Conservation (phyloP, 2,888 invertebrate species). For the Zonitis immaculata region DNA sequence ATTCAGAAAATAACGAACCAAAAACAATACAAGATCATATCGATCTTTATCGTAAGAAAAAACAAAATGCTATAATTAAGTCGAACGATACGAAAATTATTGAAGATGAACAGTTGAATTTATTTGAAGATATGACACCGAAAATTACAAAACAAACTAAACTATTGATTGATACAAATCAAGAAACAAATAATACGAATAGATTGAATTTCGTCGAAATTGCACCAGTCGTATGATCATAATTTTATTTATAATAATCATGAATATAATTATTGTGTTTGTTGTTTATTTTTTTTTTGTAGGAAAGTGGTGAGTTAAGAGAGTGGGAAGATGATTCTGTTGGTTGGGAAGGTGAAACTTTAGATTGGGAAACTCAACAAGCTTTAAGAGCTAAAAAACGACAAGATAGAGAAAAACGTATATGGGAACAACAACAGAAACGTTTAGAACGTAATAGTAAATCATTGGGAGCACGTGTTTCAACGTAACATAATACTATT, state of each 20-base stretch:
- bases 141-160: conserved; percentile 58
- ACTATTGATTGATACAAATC: conserved; percentile 50
- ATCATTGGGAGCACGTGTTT: conserved; percentile 37
- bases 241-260: not conserved
- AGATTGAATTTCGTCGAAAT: conserved; percentile 31
- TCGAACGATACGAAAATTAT: conserved; percentile 45
- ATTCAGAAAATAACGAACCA: conserved; percentile 43
- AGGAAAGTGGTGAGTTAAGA: conserved; percentile 39
- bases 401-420: conserved; percentile 39
- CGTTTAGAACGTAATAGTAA: conserved; percentile 36
- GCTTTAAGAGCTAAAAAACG: conserved; percentile 41
- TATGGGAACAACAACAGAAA: conserved; percentile 43
- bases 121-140: conserved; percentile 61
- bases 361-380: conserved; percentile 40
- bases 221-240: conserved; percentile 6
- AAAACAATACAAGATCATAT: conserved; percentile 59
- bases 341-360: conserved; percentile 43
- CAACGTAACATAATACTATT: conserved; percentile 27
- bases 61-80: conserved; percentile 41
- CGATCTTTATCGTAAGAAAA: conserved; percentile 57
- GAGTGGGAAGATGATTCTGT: conserved; percentile 46
- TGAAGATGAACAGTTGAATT: conserved; percentile 52
- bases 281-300: not conserved
- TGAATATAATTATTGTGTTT: not conserved
- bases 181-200: conserved; percentile 38